Evolutionary conservation across 2,797 vertebrate species (phyloP).

Genomic region (Jordanella pulchra): DNA sequence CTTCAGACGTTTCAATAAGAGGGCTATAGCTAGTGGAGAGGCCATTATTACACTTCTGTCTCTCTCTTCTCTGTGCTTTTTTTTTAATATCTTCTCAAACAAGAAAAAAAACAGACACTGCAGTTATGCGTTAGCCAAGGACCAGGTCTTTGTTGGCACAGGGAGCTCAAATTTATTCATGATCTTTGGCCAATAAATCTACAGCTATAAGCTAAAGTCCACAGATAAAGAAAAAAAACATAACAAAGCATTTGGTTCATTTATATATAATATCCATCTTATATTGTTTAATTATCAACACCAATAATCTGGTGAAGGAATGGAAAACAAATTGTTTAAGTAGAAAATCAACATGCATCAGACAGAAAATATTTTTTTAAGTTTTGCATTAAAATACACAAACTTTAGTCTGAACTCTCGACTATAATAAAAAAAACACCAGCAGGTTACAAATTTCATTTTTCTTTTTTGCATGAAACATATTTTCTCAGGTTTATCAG

Average conservation of each 20-base stretch:
- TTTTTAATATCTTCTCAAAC: conserved; percentile 79
- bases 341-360: no score
- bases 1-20: conserved; percentile 81
- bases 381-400: no score
- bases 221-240: conserved; percentile 18
- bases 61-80: conserved; percentile 71
- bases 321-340: no score
- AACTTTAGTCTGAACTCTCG: no score
- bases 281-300: no score
- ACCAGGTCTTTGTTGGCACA: conserved; percentile 46
- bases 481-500: background rate
- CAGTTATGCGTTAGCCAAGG: conserved; percentile 58
- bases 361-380: no score
- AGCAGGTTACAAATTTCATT: background rate
- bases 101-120: conserved; percentile 61
- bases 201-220: conserved; percentile 26
- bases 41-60: conserved; percentile 79
- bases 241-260: background rate
- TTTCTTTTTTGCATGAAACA: background rate
- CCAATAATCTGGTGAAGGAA: no score
- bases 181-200: conserved; percentile 39
- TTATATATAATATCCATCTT: conserved; percentile 6
- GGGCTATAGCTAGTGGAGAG: conserved; percentile 63
- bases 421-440: no score
- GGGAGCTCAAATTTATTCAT: conserved; percentile 54